Conservation (phyloP, 2,888 invertebrate genomes). For the Watsonalla cultraria region DNA sequence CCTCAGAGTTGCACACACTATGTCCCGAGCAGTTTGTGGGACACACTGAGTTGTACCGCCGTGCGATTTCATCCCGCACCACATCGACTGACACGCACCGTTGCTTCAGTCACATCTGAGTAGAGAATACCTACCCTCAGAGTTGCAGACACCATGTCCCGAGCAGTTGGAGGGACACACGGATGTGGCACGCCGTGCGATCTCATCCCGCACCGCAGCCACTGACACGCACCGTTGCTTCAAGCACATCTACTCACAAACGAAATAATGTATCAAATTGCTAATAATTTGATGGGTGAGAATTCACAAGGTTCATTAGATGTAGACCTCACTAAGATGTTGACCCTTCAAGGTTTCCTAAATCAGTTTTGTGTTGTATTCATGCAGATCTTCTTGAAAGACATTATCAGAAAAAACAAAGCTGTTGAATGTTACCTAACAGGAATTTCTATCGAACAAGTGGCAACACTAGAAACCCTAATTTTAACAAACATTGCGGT, state of each 20-base stretch:
- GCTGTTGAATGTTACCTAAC: no score
- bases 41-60: slow-evolving; percentile 79
- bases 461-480: no score
- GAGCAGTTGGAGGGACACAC: slow-evolving; percentile 89
- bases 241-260: slow-evolving; percentile 88
- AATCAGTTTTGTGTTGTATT: no score
- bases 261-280: background rate
- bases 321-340: background rate
- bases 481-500: no score
- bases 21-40: slow-evolving; percentile 89
- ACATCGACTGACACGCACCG: slow-evolving; percentile 66
- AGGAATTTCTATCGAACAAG: no score
- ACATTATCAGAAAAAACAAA: no score
- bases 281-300: background rate
- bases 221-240: slow-evolving; percentile 91
- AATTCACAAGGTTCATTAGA: background rate
- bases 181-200: slow-evolving; percentile 65
- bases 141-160: slow-evolving; percentile 93
- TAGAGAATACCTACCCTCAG: slow-evolving; percentile 49
- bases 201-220: slow-evolving; percentile 72
- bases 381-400: no score
- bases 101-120: background rate
- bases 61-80: slow-evolving; percentile 44
- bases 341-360: no score
- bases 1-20: slow-evolving; percentile 90